phyloP scores from a whole-genome alignment of 2,113 vertebrate genomes.

The Sylvietta virens region DNA sequence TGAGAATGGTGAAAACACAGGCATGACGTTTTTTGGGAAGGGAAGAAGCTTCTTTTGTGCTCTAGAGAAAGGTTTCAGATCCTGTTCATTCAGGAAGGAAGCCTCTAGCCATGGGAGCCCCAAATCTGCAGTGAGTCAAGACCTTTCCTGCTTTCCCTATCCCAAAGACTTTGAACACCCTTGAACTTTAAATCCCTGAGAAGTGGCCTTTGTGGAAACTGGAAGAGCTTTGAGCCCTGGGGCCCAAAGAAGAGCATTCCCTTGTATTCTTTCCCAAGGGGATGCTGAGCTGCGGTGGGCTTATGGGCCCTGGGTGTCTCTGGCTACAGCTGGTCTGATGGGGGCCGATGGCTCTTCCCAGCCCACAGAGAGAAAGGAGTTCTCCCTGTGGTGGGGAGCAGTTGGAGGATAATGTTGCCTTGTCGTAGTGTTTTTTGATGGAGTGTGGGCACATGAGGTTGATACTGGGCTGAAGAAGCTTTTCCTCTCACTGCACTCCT shows the following conservation, averaged over 20 bases:
- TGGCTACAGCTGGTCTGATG: background rate
- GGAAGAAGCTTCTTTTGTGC: background rate
- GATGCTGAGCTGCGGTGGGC: background rate
- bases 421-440: background rate
- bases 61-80: background rate
- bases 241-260: background rate
- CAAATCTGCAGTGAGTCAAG: background rate
- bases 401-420: background rate
- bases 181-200: background rate
- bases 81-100: background rate
- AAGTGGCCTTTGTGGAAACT: background rate
- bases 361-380: background rate
- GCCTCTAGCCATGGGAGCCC: background rate
- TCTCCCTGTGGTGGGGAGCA: background rate
- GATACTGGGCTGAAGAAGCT: background rate
- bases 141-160: background rate
- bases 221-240: background rate
- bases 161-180: background rate
- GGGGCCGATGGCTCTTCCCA: background rate
- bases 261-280: background rate
- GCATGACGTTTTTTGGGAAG: background rate
- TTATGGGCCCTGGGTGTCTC: background rate
- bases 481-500: background rate
- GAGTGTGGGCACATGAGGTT: fast-evolving
- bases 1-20: background rate